phyloP scores from a whole-genome alignment of 2,113 vertebrate species.

The Centropristis striata region DNA sequence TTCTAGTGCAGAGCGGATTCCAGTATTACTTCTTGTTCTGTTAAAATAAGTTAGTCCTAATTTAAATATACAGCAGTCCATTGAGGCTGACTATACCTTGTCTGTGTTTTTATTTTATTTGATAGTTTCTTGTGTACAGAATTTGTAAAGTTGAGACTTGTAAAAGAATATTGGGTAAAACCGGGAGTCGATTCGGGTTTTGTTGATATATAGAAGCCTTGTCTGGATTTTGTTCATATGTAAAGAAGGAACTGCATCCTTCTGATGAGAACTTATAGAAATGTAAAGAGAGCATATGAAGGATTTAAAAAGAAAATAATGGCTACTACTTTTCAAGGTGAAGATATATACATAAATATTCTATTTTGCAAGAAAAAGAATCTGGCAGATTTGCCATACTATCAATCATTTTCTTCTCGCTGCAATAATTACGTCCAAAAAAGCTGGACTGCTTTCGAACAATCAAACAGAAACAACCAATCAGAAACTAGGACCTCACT shows the following conservation, averaged over 20 bases:
- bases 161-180: conserved; percentile 82
- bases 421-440: conserved; percentile 83
- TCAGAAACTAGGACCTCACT: conserved; percentile 71
- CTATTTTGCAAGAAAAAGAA: conserved; percentile 83
- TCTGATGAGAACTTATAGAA: conserved; percentile 80
- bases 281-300: conserved; percentile 84
- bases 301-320: conserved; percentile 82
- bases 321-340: conserved; percentile 83
- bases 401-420: conserved; percentile 77
- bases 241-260: conserved; percentile 78
- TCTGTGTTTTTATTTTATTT: conserved; percentile 88
- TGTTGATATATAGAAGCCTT: conserved; percentile 90
- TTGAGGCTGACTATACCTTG: conserved; percentile 88
- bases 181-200: conserved; percentile 71
- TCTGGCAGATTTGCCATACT: conserved; percentile 77
- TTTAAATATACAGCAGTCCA: conserved; percentile 93
- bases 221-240: conserved; percentile 91
- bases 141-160: conserved; percentile 85
- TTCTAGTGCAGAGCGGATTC: conserved; percentile 93
- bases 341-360: conserved; percentile 86
- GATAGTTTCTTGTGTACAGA: conserved; percentile 88
- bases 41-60: conserved; percentile 95
- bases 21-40: conserved; percentile 96
- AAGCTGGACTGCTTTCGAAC: conserved; percentile 82
- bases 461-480: conserved; percentile 77